These are phyloP conservation scores for Pseudopleuronectes americanus DNA, from an alignment of 2,797 vertebrate genomes.

Conservation along the genomic window DNA sequence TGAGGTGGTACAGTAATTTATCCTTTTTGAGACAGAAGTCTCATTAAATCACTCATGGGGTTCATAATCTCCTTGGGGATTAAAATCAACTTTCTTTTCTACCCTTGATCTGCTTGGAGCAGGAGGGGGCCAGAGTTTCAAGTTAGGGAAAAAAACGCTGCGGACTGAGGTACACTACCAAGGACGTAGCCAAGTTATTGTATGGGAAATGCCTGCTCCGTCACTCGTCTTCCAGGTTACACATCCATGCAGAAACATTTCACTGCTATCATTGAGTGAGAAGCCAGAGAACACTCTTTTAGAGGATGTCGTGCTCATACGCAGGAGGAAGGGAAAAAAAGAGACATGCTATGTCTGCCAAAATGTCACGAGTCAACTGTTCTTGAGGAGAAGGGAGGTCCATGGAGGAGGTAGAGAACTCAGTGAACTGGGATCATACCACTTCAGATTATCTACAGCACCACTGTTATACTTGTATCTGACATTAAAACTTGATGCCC, in stretches of 20 bases:
- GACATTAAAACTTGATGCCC: conserved; percentile 33
- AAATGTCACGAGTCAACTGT: conserved; percentile 56
- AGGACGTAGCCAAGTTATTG: conserved; percentile 49
- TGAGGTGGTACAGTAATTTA: conserved; percentile 75
- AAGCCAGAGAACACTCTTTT: conserved; percentile 23
- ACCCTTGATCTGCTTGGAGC: conserved; percentile 68
- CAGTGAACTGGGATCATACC: conserved; percentile 64
- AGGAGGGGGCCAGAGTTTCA: conserved; percentile 38
- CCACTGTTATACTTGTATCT: conserved; percentile 30
- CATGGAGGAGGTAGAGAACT: conserved; percentile 60
- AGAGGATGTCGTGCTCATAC: conserved; percentile 20
- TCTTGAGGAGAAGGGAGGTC: conserved; percentile 30
- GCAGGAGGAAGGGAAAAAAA: conserved; percentile 12
- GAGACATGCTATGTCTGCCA: conserved; percentile 35
- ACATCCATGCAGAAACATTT: conserved; percentile 25
- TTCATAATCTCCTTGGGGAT: conserved; percentile 76
- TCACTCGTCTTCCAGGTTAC: conserved; percentile 39
- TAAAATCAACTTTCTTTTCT: conserved; percentile 72
- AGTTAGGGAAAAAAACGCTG: conserved; percentile 71
- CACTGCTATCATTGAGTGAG: conserved; percentile 25
- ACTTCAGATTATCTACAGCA: conserved; percentile 51
- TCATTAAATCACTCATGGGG: conserved; percentile 76
- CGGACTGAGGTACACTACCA: conserved; percentile 57
- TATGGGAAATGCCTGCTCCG: conserved; percentile 70
- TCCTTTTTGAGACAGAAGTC: conserved; percentile 70